Evolutionary conservation across 2,797 vertebrate species (phyloP), one percentile per base, ranked within the genome.

Genomic region (Protosalanx chinensis): DNA sequence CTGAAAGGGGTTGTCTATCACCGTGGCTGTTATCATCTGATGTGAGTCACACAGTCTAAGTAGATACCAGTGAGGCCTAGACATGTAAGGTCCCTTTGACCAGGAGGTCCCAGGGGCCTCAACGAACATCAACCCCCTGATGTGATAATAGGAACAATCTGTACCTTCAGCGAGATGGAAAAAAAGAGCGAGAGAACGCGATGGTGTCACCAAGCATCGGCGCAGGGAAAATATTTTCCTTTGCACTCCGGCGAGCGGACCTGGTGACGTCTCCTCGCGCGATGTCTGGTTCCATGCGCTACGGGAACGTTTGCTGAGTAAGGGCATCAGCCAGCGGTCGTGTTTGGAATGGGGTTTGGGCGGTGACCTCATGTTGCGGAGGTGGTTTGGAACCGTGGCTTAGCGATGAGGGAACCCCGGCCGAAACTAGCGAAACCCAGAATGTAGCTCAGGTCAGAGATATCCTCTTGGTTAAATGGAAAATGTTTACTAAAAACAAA

Each of bases 341-440:
- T 59, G 63, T 72, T 74, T 81, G 74, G 82, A 64, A 68, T 18
- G 41, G 29, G 76, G 78, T 80, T 51, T 27, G 23, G 23, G 23
- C 23, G 23, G 37, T 64, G 66, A 30, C 20, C 64, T 49, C 51
- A 56, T 56, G 51, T 56, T 16, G 51, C 18, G 51, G 51, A 56
- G 18, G 51, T 56, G 51, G 51, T 56, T 56, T 56, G 51, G 51
- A 56, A 56, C 18, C 51, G 12, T 1, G 18, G 51, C 51, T 16
- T 56, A 18, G 51, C 18, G 18, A 56, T 46, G 41, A 46, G 3
- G 41, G 41, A 46, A 12, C 41, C 8, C 8, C 18, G 6, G 1
- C 8, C n/a, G 51, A 56, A n/a, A n/a, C 16, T 10, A 16, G 18
- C 6, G 51, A 56, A n/a, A 4, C 51, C 18, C 51, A 56, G 6